A percentile compares a stretch with the other conserved stretches of the same genome.
Evolutionary conservation across 1,140 invertebrate species (phyloP).

Genomic region (Trypoxylus dichotomus): DNA sequence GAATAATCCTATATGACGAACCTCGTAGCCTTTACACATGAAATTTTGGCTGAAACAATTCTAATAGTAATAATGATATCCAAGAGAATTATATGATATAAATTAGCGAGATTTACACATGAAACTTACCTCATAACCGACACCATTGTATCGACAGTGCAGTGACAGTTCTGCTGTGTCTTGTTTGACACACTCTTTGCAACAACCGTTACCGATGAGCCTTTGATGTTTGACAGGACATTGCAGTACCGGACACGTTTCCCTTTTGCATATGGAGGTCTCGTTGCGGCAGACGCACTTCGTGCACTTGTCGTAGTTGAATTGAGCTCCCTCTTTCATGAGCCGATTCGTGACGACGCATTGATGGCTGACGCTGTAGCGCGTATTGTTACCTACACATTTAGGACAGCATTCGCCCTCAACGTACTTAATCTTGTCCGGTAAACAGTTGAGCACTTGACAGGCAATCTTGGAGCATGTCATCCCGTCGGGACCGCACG

Average conservation of each 20-base stretch:
- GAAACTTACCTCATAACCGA: slow-evolving; percentile 66
- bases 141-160: slow-evolving; percentile 66
- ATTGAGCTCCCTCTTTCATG: slow-evolving; percentile 61
- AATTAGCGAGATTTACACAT: no score
- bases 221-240: slow-evolving; percentile 74
- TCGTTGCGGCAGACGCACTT: slow-evolving; percentile 78
- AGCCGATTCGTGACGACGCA: slow-evolving; percentile 73
- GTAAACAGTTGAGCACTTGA: slow-evolving; percentile 77
- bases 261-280: slow-evolving; percentile 73
- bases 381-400: slow-evolving; percentile 61
- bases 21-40: no score
- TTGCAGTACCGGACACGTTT: slow-evolving; percentile 80
- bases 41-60: no score
- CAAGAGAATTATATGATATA: no score
- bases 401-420: slow-evolving; percentile 82
- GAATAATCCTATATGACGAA: no score
- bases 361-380: slow-evolving; percentile 53
- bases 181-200: slow-evolving; percentile 70
- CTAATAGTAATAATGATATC: no score
- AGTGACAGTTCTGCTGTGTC: slow-evolving; percentile 52
- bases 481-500: slow-evolving; percentile 73
- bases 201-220: slow-evolving; percentile 70
- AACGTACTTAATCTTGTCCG: slow-evolving; percentile 63
- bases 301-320: slow-evolving; percentile 77
- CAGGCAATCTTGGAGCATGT: slow-evolving; percentile 83